Conservation (phyloP, 2,888 invertebrate species). For the Gnatocerus cornutus region DNA sequence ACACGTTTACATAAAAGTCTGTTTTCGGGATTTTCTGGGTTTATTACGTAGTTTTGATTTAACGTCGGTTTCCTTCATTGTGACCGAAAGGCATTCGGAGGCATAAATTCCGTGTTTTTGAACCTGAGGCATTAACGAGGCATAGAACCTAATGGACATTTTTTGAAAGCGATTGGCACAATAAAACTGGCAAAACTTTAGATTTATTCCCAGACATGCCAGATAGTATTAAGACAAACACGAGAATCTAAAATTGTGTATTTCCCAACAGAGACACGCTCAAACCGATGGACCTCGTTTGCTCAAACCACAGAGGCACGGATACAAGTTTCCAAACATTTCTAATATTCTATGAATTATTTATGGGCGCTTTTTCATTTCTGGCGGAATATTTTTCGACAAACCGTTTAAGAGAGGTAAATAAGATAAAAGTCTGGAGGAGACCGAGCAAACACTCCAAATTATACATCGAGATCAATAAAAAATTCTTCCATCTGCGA, state of each 20-base stretch:
- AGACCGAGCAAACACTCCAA: slow-evolving; percentile 13
- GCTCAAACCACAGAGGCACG: neutral
- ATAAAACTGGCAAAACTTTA: too few relatives aligned
- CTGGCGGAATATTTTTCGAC: slow-evolving; percentile 2
- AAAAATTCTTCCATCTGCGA: too few relatives aligned
- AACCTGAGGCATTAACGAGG: too few relatives aligned
- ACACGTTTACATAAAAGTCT: too few relatives aligned
- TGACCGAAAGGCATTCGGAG: too few relatives aligned
- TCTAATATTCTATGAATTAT: slow-evolving; percentile 10
- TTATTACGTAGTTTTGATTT: too few relatives aligned
- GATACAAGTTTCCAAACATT: neutral
- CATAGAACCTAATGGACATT: too few relatives aligned
- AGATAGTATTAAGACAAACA: slow-evolving; percentile 16
- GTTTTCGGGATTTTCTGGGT: too few relatives aligned
- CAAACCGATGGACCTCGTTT: slow-evolving; percentile 24
- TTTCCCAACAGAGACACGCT: slow-evolving; percentile 9
- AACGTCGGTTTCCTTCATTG: too few relatives aligned
- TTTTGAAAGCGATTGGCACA: too few relatives aligned
- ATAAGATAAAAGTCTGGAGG: slow-evolving; percentile 3
- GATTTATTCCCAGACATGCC: slow-evolving; percentile 17
- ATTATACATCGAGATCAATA: slow-evolving; percentile 16
- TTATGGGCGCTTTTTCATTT: neutral
- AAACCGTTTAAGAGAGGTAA: slow-evolving; percentile 6
- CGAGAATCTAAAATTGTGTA: slow-evolving; percentile 26
- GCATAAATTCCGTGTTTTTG: too few relatives aligned